Base-by-base conservation (phyloP, 2,113 vertebrate genomes). In the Potamarius usumacintae region DNA sequence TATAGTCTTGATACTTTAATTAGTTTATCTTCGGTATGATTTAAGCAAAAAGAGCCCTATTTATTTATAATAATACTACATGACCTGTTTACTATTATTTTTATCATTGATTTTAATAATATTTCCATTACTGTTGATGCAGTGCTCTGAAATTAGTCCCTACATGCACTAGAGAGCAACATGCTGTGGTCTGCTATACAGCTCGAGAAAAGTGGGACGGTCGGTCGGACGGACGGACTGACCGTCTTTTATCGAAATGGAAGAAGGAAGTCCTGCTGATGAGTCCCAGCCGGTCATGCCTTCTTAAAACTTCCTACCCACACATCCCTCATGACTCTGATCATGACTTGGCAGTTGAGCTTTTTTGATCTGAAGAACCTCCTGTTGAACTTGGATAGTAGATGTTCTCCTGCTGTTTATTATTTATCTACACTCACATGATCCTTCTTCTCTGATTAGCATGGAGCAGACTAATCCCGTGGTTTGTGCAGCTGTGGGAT, bases 401-500 rank as follows among this genome's bases (percentile, higher is more conserved):
- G 58, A 82, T 11, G 58, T 42, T 20, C 2, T 82, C 79, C 79
- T 82, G 79, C 79, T 82, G 79, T 42, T 82, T 34, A 80, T 80
- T 30, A 58, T 58, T 60, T 22, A 58, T 80, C 57, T 62, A 20
- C 34, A 2, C 55, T 60, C 30, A 57, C 2, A 30, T 80, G 78
- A 60, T 17, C 55, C 60, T 58, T 80, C 77, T 58, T 57, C 77
- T 57, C 77, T 17, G 6, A 12, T 79, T 18, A 57, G 78, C 53
- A 30, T 27, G 34, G 27, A 20, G 27, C 55, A 52, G 76, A 63
- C 85, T 86, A 86, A 86, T 80, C 85, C 76, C 50, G 20, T 25
- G 62, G 60, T 86, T 86, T 57, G 60, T 57, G 76, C 85, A 86
- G 85, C 85, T 86, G 85, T 80, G 77, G 14, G 42, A 52, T 69